A percentile compares a stretch with the other conserved stretches of the same genome.
phyloP scores from a whole-genome alignment of 1,140 invertebrate species.

The Sycobia sp. region DNA sequence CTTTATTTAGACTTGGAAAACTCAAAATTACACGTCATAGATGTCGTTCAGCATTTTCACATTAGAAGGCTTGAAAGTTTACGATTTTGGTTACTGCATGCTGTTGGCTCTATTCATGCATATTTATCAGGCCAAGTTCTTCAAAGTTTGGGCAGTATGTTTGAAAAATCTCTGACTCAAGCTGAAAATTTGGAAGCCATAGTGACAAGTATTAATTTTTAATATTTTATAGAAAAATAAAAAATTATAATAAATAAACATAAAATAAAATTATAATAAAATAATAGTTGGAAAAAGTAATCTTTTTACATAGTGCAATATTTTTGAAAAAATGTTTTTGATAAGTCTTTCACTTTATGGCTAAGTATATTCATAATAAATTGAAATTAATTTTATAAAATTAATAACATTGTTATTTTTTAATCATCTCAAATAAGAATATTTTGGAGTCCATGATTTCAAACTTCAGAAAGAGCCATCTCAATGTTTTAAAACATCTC shows the following conservation, averaged over 20 bases:
- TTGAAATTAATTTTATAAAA: too few species aligned
- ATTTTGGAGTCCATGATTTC: too few species aligned
- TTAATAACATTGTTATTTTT: too few species aligned
- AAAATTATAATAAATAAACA: background rate
- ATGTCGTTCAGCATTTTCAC: conserved; percentile 51
- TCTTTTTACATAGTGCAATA: too few species aligned
- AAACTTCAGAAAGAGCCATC: too few species aligned
- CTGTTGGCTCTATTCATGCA: conserved; percentile 68
- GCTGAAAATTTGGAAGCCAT: conserved; percentile 61
- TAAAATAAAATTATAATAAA: background rate
- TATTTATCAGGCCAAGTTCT: conserved; percentile 70
- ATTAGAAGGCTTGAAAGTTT: conserved; percentile 65
- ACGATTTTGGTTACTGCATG: conserved; percentile 67
- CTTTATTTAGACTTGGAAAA: conserved; percentile 52
- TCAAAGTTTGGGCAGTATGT: conserved; percentile 61
- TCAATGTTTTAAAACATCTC: too few species aligned
- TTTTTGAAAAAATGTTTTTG: too few species aligned
- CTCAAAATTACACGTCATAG: conserved; percentile 27
- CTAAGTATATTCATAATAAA: too few species aligned
- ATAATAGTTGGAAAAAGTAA: background rate
- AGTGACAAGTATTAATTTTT: conserved; percentile 47
- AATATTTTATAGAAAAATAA: background rate
- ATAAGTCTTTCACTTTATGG: too few species aligned
- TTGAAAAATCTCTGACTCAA: conserved; percentile 57
- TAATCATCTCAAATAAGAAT: too few species aligned